Conservation (phyloP, 2,797 vertebrate species). For the Liparis tanakae region DNA sequence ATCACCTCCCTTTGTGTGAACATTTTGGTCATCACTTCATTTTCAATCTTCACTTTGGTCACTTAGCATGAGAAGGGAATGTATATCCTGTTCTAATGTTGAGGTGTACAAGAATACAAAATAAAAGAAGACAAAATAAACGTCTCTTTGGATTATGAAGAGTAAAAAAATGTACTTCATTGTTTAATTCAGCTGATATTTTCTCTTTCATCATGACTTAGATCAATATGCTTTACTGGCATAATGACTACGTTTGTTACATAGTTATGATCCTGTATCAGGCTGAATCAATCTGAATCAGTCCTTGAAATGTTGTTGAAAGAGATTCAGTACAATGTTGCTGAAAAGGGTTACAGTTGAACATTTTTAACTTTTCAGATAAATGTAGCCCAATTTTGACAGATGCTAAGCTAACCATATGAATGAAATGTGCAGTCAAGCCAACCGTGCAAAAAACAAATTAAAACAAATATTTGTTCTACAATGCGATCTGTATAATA, state of each 20-base stretch:
- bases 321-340: too few species aligned
- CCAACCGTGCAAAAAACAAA: background rate
- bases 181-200: background rate
- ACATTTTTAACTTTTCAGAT: background rate
- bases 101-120: background rate
- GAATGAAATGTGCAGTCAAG: background rate
- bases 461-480: too few species aligned
- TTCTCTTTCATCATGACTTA: background rate
- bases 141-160: background rate
- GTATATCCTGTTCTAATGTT: background rate
- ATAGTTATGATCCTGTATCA: background rate
- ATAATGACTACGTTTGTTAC: background rate
- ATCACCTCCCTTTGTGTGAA: conserved; percentile 20
- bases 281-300: too few species aligned
- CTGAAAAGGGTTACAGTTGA: too few species aligned
- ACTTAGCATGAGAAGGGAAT: background rate
- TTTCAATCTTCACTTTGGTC: conserved; percentile 6
- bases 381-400: background rate
- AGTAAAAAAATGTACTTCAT: background rate
- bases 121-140: background rate
- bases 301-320: too few species aligned
- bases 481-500: background rate
- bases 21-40: conserved; percentile 15
- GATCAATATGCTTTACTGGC: background rate
- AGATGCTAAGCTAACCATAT: background rate